Percentiles rank a stretch among this genome's conserved stretches.
These are phyloP conservation scores for Graptemys geographica DNA, from an alignment of 2,797 vertebrate genomes.

Conservation along the genomic window DNA sequence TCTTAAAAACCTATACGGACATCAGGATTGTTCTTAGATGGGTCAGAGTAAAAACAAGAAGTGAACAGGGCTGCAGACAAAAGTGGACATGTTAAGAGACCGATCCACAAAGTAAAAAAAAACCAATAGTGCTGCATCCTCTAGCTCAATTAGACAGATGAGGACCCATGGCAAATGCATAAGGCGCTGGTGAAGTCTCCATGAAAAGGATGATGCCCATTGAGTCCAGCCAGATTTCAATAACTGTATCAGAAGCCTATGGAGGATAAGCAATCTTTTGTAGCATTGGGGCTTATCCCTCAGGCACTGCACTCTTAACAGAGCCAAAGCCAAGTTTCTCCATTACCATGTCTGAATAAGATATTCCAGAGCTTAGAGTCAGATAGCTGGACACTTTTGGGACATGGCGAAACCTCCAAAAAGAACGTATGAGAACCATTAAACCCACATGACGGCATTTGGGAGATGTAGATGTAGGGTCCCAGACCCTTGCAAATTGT, in stretches of 20 bases:
- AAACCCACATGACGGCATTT: background rate
- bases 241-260: background rate
- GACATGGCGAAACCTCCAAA: background rate
- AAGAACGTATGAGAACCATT: background rate
- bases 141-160: background rate
- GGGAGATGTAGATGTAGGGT: background rate
- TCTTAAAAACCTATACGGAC: background rate
- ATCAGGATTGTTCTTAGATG: too few species aligned
- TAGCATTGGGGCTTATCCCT: background rate
- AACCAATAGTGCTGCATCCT: background rate
- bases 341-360: background rate
- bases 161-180: background rate
- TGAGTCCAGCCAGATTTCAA: background rate
- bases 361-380: background rate
- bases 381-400: background rate
- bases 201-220: background rate
- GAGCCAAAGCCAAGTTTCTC: background rate
- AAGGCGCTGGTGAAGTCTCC: background rate
- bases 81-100: background rate
- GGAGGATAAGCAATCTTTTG: background rate
- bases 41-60: background rate
- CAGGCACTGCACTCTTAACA: background rate
- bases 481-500: background rate
- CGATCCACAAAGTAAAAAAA: background rate
- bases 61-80: background rate